Percentiles rank a stretch among this genome's conserved stretches.
phyloP scores from a whole-genome alignment of 2,113 vertebrate species.

The Dipodomys stephensi region DNA sequence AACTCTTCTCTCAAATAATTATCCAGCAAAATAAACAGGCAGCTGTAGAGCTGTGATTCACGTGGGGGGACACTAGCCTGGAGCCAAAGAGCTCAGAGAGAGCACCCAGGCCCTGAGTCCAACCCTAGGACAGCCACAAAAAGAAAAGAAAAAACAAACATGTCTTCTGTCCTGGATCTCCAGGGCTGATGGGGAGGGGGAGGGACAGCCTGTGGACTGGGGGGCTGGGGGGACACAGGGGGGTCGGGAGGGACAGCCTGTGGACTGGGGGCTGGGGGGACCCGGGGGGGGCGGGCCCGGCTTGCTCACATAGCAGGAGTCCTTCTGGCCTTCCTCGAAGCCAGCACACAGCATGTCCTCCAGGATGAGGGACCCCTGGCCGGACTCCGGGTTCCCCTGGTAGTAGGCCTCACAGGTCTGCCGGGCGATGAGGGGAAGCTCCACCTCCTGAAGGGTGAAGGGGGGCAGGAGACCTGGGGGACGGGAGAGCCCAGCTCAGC shows the following conservation, averaged over 20 bases:
- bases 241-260: background rate
- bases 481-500: background rate
- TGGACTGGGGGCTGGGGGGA: too few species aligned
- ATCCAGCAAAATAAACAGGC: too few species aligned
- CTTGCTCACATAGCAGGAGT: slow-evolving; percentile 71
- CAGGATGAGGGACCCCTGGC: background rate
- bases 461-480: background rate
- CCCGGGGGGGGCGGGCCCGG: too few species aligned
- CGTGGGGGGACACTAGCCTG: too few species aligned
- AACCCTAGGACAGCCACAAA: too few species aligned
- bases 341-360: slow-evolving; percentile 73
- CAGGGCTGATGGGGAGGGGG: background rate
- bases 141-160: too few species aligned
- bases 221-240: too few species aligned
- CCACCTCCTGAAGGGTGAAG: slow-evolving; percentile 65
- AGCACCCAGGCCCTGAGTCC: too few species aligned
- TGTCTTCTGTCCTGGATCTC: background rate
- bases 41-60: too few species aligned
- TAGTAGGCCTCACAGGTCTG: slow-evolving; percentile 74
- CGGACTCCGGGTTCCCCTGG: slow-evolving; percentile 28
- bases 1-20: too few species aligned
- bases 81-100: too few species aligned
- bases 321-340: slow-evolving; percentile 49
- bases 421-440: slow-evolving; percentile 61
- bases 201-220: background rate